phyloP scores from a whole-genome alignment of 2,113 vertebrate genomes.

The Melierax canorus region DNA sequence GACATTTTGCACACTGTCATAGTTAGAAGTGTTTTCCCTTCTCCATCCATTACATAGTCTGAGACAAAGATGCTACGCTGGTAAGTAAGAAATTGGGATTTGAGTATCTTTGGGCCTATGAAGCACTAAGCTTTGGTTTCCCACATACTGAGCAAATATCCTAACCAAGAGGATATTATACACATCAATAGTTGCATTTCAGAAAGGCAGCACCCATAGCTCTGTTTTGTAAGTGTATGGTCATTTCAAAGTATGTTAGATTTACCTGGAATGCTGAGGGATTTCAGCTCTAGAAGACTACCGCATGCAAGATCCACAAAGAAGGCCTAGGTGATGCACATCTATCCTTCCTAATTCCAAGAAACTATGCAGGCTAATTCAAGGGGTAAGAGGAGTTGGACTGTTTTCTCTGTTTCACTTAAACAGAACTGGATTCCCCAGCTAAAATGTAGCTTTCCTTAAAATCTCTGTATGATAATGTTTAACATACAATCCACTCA shows the following conservation, averaged over 20 bases:
- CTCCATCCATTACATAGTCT: background rate
- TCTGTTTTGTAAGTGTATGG: background rate
- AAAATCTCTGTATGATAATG: background rate
- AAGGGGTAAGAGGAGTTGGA: background rate
- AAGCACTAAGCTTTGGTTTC: background rate
- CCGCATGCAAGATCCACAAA: background rate
- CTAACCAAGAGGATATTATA: background rate
- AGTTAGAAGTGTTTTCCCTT: background rate
- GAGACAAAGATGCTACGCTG: background rate
- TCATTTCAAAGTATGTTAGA: background rate
- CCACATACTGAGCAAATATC: background rate
- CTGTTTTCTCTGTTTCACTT: background rate
- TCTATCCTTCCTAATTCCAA: background rate
- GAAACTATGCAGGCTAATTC: background rate
- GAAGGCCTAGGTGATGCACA: background rate
- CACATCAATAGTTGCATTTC: background rate
- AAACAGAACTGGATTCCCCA: background rate
- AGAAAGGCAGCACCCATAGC: background rate
- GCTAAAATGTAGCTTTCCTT: background rate
- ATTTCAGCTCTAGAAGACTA: background rate
- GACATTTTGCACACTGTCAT: background rate
- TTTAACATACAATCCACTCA: background rate
- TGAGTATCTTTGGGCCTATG: background rate
- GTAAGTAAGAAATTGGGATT: background rate
- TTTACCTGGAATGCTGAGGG: background rate